These are phyloP conservation scores for Uropetala carovei DNA, from an alignment of 2,888 invertebrate genomes.

Conservation along the genomic window DNA sequence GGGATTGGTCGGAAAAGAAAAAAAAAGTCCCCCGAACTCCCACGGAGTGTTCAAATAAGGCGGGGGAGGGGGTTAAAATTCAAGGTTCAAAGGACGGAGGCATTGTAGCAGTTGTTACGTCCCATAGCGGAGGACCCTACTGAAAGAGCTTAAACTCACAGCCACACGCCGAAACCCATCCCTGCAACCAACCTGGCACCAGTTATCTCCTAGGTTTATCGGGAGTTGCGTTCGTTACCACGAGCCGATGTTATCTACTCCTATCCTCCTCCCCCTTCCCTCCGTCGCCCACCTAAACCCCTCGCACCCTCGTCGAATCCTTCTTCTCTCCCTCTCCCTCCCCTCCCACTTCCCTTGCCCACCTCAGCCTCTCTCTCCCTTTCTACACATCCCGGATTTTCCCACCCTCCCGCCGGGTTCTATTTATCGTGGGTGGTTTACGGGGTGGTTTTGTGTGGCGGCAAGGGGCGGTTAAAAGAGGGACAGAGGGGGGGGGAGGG, in stretches of 20 bases:
- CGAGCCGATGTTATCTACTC: slow-evolving; percentile 40
- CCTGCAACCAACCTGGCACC: background rate
- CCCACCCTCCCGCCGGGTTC: slow-evolving; percentile 3
- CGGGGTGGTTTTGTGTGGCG: slow-evolving; percentile 14
- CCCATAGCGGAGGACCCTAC: background rate
- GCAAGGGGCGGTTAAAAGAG: slow-evolving; percentile 17
- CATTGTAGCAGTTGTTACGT: background rate
- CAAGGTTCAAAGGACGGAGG: background rate
- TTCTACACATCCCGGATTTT: background rate
- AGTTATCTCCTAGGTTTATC: slow-evolving; percentile 51
- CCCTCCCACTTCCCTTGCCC: background rate
- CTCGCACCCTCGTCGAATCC: background rate
- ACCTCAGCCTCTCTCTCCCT: background rate
- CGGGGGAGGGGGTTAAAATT: background rate
- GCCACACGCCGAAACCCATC: slow-evolving; percentile 50
- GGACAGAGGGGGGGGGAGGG: background rate
- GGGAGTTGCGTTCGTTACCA: slow-evolving; percentile 42
- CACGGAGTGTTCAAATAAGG: background rate
- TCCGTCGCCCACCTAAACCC: background rate
- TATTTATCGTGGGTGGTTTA: slow-evolving; percentile 26
- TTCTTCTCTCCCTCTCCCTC: background rate
- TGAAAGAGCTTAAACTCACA: background rate
- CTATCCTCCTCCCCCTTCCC: background rate
- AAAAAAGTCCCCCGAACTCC: background rate
- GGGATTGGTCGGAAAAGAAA: background rate